Evolutionary conservation across 1,140 invertebrate species (phyloP).

Genomic region (Linepithema humile): DNA sequence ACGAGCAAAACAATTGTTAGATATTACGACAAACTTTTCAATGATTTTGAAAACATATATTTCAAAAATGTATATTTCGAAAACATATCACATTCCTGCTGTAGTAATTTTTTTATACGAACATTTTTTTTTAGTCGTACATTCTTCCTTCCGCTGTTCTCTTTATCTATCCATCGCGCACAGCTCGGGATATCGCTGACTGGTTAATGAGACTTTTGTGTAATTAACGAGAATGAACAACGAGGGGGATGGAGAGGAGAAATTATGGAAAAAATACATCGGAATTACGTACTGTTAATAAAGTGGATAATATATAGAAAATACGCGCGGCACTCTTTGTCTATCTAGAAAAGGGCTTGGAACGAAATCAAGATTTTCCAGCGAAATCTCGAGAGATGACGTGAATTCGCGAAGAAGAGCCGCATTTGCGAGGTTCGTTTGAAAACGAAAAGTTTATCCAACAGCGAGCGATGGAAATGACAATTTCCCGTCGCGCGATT

Average conservation of each 20-base stretch:
- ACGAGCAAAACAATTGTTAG: not conserved
- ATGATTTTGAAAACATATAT: conserved; percentile 28
- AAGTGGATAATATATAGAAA: not conserved
- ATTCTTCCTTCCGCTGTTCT: conserved; percentile 17
- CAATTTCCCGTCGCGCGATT: conserved; percentile 29
- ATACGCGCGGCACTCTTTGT: not conserved
- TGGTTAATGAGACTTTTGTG: conserved; percentile 53
- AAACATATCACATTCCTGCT: conserved; percentile 30
- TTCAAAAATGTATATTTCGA: conserved; percentile 20
- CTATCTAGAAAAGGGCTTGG: not conserved
- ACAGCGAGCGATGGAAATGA: conserved; percentile 9
- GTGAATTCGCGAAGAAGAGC: not conserved
- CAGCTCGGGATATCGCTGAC: conserved; percentile 24
- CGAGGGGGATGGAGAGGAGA: not conserved
- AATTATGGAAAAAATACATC: conserved; percentile 42
- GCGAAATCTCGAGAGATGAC: not conserved
- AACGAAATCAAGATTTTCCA: not conserved
- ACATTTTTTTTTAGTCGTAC: not conserved
- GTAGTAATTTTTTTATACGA: conserved; percentile 20
- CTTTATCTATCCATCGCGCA: not conserved
- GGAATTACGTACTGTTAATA: not conserved
- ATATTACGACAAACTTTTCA: not conserved
- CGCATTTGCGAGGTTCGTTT: not conserved
- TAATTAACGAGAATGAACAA: conserved; percentile 51
- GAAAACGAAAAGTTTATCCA: not conserved